phyloP scores from a whole-genome alignment of 2,113 vertebrate species.

The Agelaius tricolor region DNA sequence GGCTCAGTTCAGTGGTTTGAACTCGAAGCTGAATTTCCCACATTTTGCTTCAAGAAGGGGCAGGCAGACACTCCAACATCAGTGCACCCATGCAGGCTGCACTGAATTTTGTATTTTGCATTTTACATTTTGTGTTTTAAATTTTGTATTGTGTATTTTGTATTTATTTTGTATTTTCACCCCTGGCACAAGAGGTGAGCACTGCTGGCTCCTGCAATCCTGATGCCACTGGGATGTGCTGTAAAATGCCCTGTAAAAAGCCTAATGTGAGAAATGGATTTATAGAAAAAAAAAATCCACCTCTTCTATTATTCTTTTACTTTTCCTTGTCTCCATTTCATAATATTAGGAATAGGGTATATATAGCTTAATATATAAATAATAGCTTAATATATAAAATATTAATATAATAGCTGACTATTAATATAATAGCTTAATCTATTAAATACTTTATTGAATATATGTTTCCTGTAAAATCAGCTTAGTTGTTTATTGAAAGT shows the following conservation, averaged over 20 bases:
- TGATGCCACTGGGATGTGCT: not conserved
- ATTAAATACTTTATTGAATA: not conserved
- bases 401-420: too few species aligned
- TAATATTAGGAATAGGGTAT: slow-evolving; percentile 12
- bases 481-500: not conserved
- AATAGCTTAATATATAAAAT: too few species aligned
- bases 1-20: not conserved
- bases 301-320: not conserved
- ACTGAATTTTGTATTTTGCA: not conserved
- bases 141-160: not conserved
- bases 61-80: not conserved
- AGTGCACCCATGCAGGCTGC: not conserved
- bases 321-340: not conserved
- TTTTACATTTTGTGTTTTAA: not conserved
- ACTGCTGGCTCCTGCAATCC: not conserved
- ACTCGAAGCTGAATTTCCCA: not conserved
- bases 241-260: not conserved
- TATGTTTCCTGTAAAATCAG: slow-evolving; percentile 37
- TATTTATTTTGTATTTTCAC: not conserved
- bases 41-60: not conserved
- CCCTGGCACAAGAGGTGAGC: not conserved
- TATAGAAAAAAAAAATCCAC: not conserved
- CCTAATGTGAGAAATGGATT: not conserved
- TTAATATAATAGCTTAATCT: not conserved
- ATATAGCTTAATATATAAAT: not conserved